Evolutionary conservation across 2,113 vertebrate species (phyloP).

Genomic region (Orcinus orca): DNA sequence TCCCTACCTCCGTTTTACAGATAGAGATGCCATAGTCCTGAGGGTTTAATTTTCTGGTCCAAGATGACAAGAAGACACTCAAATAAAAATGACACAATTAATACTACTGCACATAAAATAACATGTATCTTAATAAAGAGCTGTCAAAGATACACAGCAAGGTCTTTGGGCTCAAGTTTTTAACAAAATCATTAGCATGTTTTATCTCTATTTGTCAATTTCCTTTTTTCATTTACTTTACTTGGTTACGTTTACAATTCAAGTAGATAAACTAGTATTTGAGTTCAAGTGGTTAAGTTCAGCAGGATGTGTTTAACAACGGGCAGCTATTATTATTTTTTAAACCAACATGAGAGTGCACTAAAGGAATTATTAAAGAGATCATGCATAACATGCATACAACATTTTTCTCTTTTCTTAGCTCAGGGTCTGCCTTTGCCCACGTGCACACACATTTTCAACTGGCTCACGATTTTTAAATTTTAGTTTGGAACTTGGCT

Average conservation of each 20-base stretch:
- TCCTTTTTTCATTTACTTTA: neutral
- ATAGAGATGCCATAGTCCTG: neutral
- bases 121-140: neutral
- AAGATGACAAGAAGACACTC: neutral
- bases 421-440: neutral
- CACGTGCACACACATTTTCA: neutral
- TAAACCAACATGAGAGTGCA: neutral
- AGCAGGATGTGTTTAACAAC: neutral
- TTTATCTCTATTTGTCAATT: neutral
- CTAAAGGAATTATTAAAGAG: neutral
- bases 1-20: neutral
- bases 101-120: neutral
- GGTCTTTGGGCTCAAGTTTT: neutral
- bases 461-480: neutral
- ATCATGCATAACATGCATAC: neutral
- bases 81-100: constrained; percentile 7
- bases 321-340: neutral
- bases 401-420: neutral
- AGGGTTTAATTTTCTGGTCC: neutral
- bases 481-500: neutral
- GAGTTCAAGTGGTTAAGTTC: neutral
- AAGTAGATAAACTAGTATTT: neutral
- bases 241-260: neutral
- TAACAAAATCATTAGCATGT: neutral
- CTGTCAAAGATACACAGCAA: neutral